These are phyloP conservation scores for Galago senegalensis DNA, from an alignment of 2,797 vertebrate genomes.

Conservation along the genomic window DNA sequence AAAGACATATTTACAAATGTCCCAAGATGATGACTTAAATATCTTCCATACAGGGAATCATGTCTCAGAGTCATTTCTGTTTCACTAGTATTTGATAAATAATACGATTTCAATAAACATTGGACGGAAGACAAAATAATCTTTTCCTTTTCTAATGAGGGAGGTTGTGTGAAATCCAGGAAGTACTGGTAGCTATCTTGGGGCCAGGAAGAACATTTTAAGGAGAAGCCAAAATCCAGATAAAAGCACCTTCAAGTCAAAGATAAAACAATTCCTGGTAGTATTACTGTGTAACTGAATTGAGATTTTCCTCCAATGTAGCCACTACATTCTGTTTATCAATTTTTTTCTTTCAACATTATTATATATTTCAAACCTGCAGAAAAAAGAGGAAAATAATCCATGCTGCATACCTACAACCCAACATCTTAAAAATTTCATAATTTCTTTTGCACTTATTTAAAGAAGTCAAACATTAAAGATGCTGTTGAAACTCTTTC, in stretches of 20 bases:
- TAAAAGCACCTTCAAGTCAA: neutral
- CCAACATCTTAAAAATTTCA: neutral
- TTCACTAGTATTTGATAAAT: neutral
- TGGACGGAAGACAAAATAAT: neutral
- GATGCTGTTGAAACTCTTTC: neutral
- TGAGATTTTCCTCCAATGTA: neutral
- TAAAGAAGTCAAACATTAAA: neutral
- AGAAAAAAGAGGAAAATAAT: constrained; percentile 1
- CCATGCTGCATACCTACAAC: neutral
- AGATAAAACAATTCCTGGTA: neutral
- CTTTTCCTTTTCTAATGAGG: neutral
- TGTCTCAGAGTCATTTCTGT: constrained; percentile 21
- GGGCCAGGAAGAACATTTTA: neutral
- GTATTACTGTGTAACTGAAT: neutral
- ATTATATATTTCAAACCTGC: constrained; percentile 4
- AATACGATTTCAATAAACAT: constrained; percentile 3
- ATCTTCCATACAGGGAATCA: neutral
- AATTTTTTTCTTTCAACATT: neutral
- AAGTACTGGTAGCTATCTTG: neutral
- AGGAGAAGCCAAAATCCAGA: constrained; percentile 11
- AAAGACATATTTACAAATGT: neutral
- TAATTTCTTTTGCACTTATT: neutral
- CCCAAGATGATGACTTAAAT: neutral
- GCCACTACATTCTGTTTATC: neutral
- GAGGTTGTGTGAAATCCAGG: neutral